A percentile compares a stretch with the other conserved stretches of the same genome.
phyloP scores from a whole-genome alignment of 2,888 invertebrate species.

The Diadegma fenestrale region DNA sequence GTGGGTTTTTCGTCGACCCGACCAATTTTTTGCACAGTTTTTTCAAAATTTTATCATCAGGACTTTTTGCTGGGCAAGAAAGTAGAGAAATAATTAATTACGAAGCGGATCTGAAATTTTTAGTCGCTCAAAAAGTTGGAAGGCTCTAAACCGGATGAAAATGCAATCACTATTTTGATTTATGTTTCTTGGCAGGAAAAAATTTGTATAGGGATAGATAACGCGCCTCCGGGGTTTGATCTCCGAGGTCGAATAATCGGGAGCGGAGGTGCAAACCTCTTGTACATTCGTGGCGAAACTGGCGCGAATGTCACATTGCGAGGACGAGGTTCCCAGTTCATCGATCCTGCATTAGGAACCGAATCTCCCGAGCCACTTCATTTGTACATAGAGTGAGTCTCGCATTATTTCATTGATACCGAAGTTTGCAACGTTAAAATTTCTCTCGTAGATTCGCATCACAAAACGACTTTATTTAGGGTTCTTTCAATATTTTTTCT shows the following conservation, averaged over 20 bases:
- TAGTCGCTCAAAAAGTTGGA: background rate
- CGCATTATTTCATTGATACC: conserved; percentile 21
- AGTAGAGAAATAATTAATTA: too few relatives aligned
- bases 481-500: too few relatives aligned
- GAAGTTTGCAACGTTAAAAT: too few relatives aligned
- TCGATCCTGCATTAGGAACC: conserved; percentile 86
- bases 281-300: conserved; percentile 92
- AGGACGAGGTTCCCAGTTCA: conserved; percentile 88
- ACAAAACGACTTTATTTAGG: too few relatives aligned
- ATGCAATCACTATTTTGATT: background rate
- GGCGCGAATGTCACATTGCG: conserved; percentile 91
- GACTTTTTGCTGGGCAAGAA: too few relatives aligned
- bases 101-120: too few relatives aligned
- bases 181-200: conserved; percentile 86
- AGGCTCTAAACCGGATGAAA: background rate
- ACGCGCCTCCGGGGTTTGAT: conserved; percentile 91
- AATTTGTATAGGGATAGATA: conserved; percentile 91
- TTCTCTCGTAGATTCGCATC: too few relatives aligned
- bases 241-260: conserved; percentile 91
- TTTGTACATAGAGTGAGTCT: conserved; percentile 89
- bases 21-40: too few relatives aligned
- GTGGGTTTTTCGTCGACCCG: too few relatives aligned
- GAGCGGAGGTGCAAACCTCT: conserved; percentile 89
- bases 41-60: too few relatives aligned
- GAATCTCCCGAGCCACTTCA: conserved; percentile 91